Conservation (phyloP, 2,113 vertebrate species). For the Stigmatopora nigra region DNA sequence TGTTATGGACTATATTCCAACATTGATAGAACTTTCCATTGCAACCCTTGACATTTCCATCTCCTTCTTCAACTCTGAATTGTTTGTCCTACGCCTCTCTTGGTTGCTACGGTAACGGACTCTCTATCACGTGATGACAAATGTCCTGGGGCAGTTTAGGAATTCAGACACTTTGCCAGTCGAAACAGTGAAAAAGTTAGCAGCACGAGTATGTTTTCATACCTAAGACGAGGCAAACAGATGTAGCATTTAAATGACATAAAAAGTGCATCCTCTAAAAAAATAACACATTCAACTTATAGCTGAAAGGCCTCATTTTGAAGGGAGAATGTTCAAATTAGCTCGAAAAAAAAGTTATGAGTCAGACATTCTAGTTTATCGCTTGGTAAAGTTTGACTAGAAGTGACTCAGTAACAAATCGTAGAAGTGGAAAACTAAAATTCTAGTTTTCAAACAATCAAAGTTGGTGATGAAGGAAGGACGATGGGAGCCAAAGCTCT, state of each 20-base stretch:
- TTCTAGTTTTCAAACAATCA: neutral
- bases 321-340: slow-evolving; percentile 12
- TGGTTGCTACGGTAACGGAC: slow-evolving; percentile 32
- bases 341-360: neutral
- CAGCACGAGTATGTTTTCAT: slow-evolving; percentile 6
- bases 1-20: too few relatives aligned
- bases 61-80: neutral
- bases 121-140: slow-evolving; percentile 33
- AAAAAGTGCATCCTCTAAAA: slow-evolving; percentile 22
- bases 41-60: neutral
- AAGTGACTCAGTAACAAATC: neutral
- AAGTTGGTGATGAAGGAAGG: neutral
- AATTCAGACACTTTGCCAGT: slow-evolving; percentile 38
- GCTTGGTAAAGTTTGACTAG: neutral
- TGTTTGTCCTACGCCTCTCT: slow-evolving; percentile 28
- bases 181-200: neutral
- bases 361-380: neutral
- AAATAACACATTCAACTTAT: slow-evolving; percentile 5
- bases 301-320: slow-evolving; percentile 7
- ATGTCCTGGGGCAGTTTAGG: slow-evolving; percentile 42
- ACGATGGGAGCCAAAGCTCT: too few relatives aligned
- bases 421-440: neutral
- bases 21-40: slow-evolving; percentile 19
- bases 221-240: neutral
- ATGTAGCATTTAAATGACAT: slow-evolving; percentile 39